Conservation (phyloP, 2,113 vertebrate species). For the Balaeniceps rex region DNA sequence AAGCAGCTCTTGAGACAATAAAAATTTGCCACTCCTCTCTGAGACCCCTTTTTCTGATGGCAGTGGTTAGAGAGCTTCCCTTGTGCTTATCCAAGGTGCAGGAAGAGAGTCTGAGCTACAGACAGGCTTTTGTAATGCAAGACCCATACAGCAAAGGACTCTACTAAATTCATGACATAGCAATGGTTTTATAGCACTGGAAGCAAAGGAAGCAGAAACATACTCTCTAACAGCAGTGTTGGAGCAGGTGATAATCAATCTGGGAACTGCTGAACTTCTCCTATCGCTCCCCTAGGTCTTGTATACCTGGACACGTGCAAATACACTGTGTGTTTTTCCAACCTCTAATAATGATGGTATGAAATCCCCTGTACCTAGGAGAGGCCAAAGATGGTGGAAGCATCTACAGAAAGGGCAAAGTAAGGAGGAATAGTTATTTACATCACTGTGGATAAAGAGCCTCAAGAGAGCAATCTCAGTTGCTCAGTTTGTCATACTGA, state of each 20-base stretch:
- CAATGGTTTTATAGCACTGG: constrained; percentile 37
- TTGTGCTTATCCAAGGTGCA: background rate
- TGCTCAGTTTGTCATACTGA: constrained; percentile 51
- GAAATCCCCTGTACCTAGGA: constrained; percentile 42
- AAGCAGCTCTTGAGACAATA: background rate
- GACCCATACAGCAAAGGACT: background rate
- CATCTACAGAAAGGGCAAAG: constrained; percentile 8
- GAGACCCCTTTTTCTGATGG: background rate
- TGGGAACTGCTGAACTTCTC: constrained; percentile 69
- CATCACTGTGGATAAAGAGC: constrained; percentile 48
- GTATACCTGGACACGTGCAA: constrained; percentile 43
- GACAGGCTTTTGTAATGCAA: constrained; percentile 23
- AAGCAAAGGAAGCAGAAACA: constrained; percentile 22
- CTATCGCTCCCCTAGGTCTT: constrained; percentile 59
- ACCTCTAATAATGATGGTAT: constrained; percentile 12
- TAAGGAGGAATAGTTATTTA: constrained; percentile 65
- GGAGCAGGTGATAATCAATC: constrained; percentile 53
- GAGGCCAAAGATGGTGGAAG: constrained; percentile 61
- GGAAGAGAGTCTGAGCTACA: background rate
- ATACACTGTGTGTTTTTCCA: constrained; percentile 44
- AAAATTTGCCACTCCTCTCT: background rate
- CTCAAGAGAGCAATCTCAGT: constrained; percentile 43
- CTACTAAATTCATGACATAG: constrained; percentile 35
- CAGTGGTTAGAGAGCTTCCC: background rate
- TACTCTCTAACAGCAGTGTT: background rate